phyloP scores from a whole-genome alignment of 2,113 vertebrate species.

The Lophura nycthemera region DNA sequence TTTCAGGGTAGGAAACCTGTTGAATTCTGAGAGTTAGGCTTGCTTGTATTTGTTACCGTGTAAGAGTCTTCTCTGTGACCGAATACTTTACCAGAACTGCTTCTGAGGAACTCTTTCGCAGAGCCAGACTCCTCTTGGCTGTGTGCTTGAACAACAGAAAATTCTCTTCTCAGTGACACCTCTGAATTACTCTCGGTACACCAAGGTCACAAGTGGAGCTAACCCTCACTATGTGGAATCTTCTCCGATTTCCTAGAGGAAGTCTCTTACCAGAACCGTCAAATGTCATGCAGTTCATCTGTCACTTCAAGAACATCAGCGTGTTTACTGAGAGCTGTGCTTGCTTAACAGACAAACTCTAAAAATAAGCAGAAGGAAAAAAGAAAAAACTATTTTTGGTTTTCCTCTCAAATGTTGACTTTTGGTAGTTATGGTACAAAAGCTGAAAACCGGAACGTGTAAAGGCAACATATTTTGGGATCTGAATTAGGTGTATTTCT shows the following conservation, averaged over 20 bases:
- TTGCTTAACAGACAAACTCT: conserved; percentile 9
- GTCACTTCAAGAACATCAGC: neutral
- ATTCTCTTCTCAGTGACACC: neutral
- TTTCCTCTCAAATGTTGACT: neutral
- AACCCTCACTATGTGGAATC: accelerated
- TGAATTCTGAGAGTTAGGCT: neutral
- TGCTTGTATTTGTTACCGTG: neutral
- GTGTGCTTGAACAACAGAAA: neutral
- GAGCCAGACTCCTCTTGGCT: neutral
- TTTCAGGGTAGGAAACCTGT: neutral
- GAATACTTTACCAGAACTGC: accelerated
- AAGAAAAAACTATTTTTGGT: neutral
- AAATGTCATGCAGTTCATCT: neutral
- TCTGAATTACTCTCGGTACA: neutral
- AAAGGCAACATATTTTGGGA: neutral
- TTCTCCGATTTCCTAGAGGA: neutral
- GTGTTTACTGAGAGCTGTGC: neutral
- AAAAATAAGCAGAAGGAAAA: neutral
- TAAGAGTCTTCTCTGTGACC: neutral
- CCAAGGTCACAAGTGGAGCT: neutral
- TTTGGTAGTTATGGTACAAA: neutral
- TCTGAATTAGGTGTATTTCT: neutral
- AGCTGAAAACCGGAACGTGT: neutral
- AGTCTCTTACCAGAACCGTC: neutral
- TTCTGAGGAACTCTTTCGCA: neutral